Evolutionary conservation across 2,888 invertebrate species (phyloP).

Genomic region (Sepiola atlantica): DNA sequence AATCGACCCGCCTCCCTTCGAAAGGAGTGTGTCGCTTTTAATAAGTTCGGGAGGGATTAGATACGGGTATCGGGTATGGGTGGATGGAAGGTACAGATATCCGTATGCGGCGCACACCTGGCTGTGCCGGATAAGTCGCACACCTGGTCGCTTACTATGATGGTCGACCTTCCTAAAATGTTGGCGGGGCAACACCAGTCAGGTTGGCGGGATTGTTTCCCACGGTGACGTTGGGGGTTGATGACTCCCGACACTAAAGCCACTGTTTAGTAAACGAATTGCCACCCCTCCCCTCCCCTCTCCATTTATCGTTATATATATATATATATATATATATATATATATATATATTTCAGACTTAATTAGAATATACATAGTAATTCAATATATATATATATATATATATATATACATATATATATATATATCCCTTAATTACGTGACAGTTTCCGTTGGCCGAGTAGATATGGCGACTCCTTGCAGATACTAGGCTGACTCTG

Average conservation of each 20-base stretch:
- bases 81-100: not conserved
- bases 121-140: not conserved
- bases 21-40: not conserved
- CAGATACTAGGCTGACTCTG: too few species aligned
- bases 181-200: not conserved
- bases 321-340: too few species aligned
- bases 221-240: not conserved
- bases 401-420: too few species aligned
- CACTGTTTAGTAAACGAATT: not conserved
- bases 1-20: too few species aligned
- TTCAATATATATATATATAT: too few species aligned
- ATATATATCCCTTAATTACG: too few species aligned
- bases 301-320: too few species aligned
- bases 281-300: too few species aligned
- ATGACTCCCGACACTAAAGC: not conserved
- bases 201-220: not conserved
- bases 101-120: not conserved
- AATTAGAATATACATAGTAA: too few species aligned
- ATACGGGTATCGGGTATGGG: not conserved
- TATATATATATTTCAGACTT: too few species aligned
- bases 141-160: not conserved
- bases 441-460: too few species aligned
- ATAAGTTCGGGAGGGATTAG: not conserved
- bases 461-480: too few species aligned
- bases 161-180: not conserved